phyloP scores from a whole-genome alignment of 2,888 invertebrate genomes.

The Saturnia pavonia region DNA sequence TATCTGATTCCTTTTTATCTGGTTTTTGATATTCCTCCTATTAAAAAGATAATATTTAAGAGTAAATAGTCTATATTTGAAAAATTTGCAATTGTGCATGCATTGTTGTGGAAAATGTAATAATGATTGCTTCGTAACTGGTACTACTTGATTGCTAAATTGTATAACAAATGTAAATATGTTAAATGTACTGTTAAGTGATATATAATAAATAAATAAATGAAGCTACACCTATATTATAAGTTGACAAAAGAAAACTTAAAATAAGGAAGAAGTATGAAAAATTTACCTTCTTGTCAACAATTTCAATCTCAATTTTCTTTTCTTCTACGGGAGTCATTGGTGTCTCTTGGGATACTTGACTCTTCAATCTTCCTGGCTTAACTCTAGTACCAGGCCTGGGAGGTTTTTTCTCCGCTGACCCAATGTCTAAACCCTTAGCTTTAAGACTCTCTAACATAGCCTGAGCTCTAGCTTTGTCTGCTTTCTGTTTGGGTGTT shows the following conservation, averaged over 20 bases:
- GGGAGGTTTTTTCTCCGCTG: slow-evolving; percentile 83
- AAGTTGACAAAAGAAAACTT: not conserved
- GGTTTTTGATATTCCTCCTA: slow-evolving; percentile 56
- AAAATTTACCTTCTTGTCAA: slow-evolving; percentile 70
- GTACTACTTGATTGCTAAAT: too few species aligned
- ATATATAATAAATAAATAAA: too few species aligned
- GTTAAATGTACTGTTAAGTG: too few species aligned
- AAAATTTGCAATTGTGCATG: too few species aligned
- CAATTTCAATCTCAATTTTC: slow-evolving; percentile 75
- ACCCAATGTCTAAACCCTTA: slow-evolving; percentile 92
- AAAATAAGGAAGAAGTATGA: slow-evolving; percentile 1
- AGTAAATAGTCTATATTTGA: too few species aligned
- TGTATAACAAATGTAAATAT: too few species aligned
- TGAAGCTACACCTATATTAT: not conserved
- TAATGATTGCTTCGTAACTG: too few species aligned
- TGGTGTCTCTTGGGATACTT: slow-evolving; percentile 81
- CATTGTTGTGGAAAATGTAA: too few species aligned
- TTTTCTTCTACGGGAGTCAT: slow-evolving; percentile 73
- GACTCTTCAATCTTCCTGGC: slow-evolving; percentile 85
- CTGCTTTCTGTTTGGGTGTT: slow-evolving; percentile 96
- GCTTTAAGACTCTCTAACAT: slow-evolving; percentile 94
- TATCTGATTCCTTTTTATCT: slow-evolving; percentile 65
- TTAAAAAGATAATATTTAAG: not conserved
- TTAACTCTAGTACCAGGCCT: slow-evolving; percentile 89
- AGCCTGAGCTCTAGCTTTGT: slow-evolving; percentile 93